Conservation (phyloP, 2,797 vertebrate species). For the Platalea minor region DNA sequence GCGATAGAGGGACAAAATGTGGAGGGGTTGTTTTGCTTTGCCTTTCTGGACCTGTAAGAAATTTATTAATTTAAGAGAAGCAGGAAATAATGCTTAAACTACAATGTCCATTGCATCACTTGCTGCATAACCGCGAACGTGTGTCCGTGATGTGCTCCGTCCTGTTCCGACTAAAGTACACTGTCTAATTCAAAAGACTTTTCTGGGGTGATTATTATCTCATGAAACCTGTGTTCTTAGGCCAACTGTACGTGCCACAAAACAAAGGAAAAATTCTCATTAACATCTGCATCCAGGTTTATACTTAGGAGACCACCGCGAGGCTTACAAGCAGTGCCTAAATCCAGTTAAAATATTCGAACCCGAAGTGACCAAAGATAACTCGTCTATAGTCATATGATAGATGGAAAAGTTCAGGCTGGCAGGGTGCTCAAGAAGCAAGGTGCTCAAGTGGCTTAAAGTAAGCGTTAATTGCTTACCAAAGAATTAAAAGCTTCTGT, state of each 20-base stretch:
- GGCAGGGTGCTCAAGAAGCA: background rate
- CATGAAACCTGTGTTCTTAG: background rate
- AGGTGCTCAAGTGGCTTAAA: background rate
- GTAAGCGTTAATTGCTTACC: background rate
- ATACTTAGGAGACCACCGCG: background rate
- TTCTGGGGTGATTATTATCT: background rate
- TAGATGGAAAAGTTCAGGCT: background rate
- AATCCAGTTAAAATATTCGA: background rate
- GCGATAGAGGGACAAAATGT: background rate
- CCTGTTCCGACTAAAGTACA: background rate
- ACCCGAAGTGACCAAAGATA: background rate
- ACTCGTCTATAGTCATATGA: background rate
- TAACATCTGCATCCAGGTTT: background rate
- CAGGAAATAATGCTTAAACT: background rate
- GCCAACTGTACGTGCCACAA: background rate
- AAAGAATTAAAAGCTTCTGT: background rate
- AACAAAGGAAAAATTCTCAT: background rate
- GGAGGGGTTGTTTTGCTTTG: background rate
- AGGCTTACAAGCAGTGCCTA: background rate
- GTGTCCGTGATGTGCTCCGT: rapidly evolving
- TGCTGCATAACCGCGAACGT: rapidly evolving
- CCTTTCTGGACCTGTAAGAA: background rate
- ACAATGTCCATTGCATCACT: background rate
- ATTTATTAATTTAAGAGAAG: background rate
- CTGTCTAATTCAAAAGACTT: background rate